Base-by-base conservation (phyloP, 2,888 invertebrate species). In the Lochmaea crataegi region DNA sequence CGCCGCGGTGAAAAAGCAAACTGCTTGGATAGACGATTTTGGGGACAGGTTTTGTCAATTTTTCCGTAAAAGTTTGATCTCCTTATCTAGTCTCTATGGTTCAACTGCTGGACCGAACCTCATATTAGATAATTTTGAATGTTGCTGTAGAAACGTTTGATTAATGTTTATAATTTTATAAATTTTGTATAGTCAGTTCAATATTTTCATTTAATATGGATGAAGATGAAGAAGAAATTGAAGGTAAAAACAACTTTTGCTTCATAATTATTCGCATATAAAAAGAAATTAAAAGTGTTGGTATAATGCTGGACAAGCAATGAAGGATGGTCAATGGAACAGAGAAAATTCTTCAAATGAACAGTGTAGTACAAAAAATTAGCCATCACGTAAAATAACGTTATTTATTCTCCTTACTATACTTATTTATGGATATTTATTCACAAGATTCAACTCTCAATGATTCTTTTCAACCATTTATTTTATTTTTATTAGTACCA, bases 401-500 rank as follows among this genome's bases (percentile, higher is more conserved):
- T 18, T 53, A 53, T n/a, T 53, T 26, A 26, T 3, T 26, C n/a
- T 18, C 16, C 16, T 18, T 56, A 56, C 56, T 4, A 56, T 0
- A 9, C 5, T 56, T 3, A 10, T 14, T 26, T 32, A 32, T 12
- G 18, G 11, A 22, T 18, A 18, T 58, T 26, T 58, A 58, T 16
- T 6, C 18, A 18, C 18, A 26, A 5, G 0, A 32, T 32, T 5
- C 26, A 32, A 5, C 5, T 0, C 3, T 32, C 32, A 32, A 32
- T 22, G 0, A 18, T 56, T 53, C n/a, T 53, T 51, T 11, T 11
- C n/a, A 32, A 12, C 38, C 22, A 32, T 26, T 4, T 14, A 58
- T 32, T 58, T 58, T 5, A 12, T 32, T 61, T 57, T 66, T 12
- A 66, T 65, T 69, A 86, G 86, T 86, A 4, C 81, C 84, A 26